Conservation (phyloP, 2,797 vertebrate species). For the Acridotheres tristis region DNA sequence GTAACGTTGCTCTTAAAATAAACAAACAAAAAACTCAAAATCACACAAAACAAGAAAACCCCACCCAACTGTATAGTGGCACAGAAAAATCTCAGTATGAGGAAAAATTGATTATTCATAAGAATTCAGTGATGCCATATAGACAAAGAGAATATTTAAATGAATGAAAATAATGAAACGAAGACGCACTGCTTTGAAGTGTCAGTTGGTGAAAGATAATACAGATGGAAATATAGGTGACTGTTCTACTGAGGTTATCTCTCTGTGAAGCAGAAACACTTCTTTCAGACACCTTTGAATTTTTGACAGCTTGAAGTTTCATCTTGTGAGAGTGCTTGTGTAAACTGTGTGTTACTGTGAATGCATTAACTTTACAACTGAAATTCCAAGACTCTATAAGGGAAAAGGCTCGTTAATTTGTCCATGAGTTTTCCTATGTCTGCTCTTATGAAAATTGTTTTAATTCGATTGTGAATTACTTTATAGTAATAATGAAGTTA, state of each 20-base stretch:
- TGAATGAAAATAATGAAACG: background rate
- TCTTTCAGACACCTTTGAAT: background rate
- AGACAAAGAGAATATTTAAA: background rate
- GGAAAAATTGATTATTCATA: background rate
- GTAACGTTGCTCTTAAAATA: background rate
- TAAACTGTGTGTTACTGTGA: background rate
- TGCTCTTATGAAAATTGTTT: background rate
- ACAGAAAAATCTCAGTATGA: background rate
- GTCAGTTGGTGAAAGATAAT: background rate
- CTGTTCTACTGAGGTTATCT: background rate
- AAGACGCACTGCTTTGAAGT: background rate
- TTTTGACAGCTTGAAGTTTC: background rate
- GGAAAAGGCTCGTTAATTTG: background rate
- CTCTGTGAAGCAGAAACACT: background rate
- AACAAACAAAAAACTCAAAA: background rate
- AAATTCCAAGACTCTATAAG: background rate
- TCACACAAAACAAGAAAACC: background rate
- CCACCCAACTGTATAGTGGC: background rate
- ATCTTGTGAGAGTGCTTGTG: background rate
- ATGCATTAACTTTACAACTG: background rate
- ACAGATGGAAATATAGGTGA: background rate
- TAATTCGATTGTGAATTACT: background rate
- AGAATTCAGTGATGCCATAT: background rate
- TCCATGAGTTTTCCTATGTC: background rate
- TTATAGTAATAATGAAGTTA: background rate